Percentiles rank a stretch among this genome's conserved stretches.
These are phyloP conservation scores for Myodes glareolus DNA, from an alignment of 2,113 vertebrate species.

Conservation along the genomic window DNA sequence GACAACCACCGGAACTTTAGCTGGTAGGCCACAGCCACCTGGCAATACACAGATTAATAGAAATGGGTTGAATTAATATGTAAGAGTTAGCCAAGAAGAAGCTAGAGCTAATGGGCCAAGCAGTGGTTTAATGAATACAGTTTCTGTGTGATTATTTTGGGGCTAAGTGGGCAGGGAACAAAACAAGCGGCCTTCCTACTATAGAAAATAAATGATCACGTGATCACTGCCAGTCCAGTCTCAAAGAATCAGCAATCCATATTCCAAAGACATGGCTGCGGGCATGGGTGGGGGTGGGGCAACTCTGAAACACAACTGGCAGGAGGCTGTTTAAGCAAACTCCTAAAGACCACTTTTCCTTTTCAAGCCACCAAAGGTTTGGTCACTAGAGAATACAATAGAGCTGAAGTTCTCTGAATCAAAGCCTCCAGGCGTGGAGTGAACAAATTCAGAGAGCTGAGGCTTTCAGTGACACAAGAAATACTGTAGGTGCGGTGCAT, in stretches of 20 bases:
- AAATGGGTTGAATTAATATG: no score
- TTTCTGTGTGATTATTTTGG: no score
- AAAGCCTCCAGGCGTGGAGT: background rate
- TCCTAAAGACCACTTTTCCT: background rate
- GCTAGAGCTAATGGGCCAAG: no score
- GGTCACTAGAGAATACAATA: background rate
- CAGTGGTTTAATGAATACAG: no score
- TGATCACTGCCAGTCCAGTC: background rate
- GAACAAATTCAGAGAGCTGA: slow-evolving; percentile 9
- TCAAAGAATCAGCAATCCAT: background rate
- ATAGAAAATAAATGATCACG: no score
- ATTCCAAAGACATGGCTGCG: background rate
- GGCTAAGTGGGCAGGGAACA: no score
- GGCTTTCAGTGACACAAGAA: background rate
- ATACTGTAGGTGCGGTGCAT: background rate
- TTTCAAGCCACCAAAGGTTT: background rate
- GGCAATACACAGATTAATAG: no score
- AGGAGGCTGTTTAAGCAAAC: background rate
- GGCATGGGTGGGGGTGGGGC: background rate
- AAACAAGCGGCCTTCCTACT: no score
- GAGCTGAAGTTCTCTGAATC: background rate
- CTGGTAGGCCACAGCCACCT: no score
- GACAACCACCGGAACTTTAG: no score
- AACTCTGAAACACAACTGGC: background rate
- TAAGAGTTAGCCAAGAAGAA: no score